Conservation (phyloP, 1,140 invertebrate genomes). For the Leptopilina clavipes region DNA sequence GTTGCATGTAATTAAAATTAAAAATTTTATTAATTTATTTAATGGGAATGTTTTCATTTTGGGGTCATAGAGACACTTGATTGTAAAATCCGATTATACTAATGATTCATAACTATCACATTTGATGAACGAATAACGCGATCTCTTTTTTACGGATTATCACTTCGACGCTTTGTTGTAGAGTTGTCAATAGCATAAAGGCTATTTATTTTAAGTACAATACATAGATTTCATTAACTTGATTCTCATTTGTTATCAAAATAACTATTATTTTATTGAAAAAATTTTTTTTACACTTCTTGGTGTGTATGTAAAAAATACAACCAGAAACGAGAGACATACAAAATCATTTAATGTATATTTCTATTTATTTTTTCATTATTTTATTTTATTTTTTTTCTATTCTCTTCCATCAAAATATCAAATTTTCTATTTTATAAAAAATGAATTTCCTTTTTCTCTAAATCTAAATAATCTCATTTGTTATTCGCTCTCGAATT, state of each 20-base stretch:
- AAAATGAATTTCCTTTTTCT: no score
- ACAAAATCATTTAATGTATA: slow-evolving; percentile 1
- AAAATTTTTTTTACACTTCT: slow-evolving; percentile 13
- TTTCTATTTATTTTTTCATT: not conserved
- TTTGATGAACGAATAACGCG: slow-evolving; percentile 43
- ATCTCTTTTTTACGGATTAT: slow-evolving; percentile 67
- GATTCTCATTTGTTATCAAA: slow-evolving; percentile 40
- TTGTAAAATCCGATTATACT: not conserved
- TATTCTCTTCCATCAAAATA: no score
- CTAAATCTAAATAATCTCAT: no score
- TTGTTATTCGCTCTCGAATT: no score
- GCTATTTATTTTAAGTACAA: slow-evolving; percentile 46
- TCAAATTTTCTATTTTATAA: no score
- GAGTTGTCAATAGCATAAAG: slow-evolving; percentile 54
- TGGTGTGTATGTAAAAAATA: slow-evolving; percentile 1
- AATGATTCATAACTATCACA: not conserved
- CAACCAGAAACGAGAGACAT: not conserved
- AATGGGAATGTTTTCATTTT: no score
- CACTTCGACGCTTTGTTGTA: slow-evolving; percentile 70
- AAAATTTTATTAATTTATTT: no score
- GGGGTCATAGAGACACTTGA: not conserved
- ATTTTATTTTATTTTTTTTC: not conserved
- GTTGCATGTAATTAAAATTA: no score
- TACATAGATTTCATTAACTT: slow-evolving; percentile 35
- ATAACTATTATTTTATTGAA: slow-evolving; percentile 33